Percentiles rank a stretch among this genome's conserved stretches.
These are phyloP conservation scores for Leptobrachium leishanense DNA, from an alignment of 2,113 vertebrate species.

Conservation along the genomic window DNA sequence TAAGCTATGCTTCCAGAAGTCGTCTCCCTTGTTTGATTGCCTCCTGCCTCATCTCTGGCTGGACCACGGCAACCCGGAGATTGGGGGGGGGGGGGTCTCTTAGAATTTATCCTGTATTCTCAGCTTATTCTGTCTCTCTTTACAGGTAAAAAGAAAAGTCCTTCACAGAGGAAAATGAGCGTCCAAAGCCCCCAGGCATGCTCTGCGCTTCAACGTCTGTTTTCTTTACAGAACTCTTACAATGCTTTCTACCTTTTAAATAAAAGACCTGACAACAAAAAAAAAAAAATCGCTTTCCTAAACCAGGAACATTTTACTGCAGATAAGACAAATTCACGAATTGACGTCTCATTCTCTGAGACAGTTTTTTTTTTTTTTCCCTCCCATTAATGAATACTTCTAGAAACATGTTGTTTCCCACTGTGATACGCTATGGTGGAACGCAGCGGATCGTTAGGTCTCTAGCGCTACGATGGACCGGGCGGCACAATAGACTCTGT, in stretches of 20 bases:
- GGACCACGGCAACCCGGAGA: no score
- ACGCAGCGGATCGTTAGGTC: constrained; percentile 69
- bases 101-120: no score
- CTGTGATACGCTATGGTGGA: constrained; percentile 71
- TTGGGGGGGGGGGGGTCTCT: no score
- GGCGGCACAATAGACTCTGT: constrained; percentile 67
- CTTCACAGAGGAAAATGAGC: constrained; percentile 69
- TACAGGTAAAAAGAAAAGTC: constrained; percentile 87
- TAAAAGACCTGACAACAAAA: constrained; percentile 57
- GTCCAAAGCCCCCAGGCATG: constrained; percentile 65
- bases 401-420: constrained; percentile 82
- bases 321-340: constrained; percentile 66
- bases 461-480: neutral
- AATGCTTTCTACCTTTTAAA: constrained; percentile 81
- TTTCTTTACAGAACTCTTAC: constrained; percentile 72
- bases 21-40: no score
- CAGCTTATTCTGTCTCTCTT: constrained; percentile 38
- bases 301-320: constrained; percentile 59
- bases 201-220: constrained; percentile 69
- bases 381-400: constrained; percentile 48
- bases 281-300: constrained; percentile 68
- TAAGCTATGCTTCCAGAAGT: no score
- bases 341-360: constrained; percentile 74
- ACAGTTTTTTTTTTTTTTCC: constrained; percentile 70
- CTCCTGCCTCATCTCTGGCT: no score